phyloP scores from a whole-genome alignment of 2,888 invertebrate species.

The Cryptophagus acutangulus region DNA sequence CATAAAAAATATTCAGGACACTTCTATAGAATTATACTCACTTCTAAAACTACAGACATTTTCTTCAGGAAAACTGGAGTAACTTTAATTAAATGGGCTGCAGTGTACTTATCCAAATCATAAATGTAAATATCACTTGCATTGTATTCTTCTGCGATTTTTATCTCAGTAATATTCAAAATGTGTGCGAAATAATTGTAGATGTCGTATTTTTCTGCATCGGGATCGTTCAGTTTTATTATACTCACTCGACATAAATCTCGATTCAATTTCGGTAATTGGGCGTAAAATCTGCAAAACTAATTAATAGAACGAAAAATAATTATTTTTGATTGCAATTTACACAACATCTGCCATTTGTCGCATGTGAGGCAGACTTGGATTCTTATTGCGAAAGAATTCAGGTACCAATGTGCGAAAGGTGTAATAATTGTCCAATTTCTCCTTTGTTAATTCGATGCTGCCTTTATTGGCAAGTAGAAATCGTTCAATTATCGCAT shows the following conservation, averaged over 20 bases:
- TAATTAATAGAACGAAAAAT: background rate
- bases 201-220: constrained; percentile 36
- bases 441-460: constrained; percentile 32
- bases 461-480: constrained; percentile 31
- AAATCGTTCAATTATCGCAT: constrained; percentile 24
- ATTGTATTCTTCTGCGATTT: constrained; percentile 47
- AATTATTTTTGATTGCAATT: constrained; percentile 11
- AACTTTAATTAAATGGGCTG: constrained; percentile 47
- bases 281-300: background rate
- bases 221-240: constrained; percentile 38
- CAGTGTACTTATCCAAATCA: constrained; percentile 44
- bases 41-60: constrained; percentile 46
- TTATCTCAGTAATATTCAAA: constrained; percentile 49
- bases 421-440: constrained; percentile 36
- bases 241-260: constrained; percentile 49
- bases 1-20: background rate
- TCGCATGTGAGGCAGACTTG: constrained; percentile 23
- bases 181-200: constrained; percentile 45
- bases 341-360: constrained; percentile 27
- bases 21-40: constrained; percentile 30
- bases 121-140: constrained; percentile 49
- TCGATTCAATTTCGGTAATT: constrained; percentile 47
- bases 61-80: constrained; percentile 48
- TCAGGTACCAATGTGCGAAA: constrained; percentile 34
- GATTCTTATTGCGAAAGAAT: constrained; percentile 33